Conservation (phyloP, 2,113 vertebrate genomes). For the Ancistrus triradiatus region DNA sequence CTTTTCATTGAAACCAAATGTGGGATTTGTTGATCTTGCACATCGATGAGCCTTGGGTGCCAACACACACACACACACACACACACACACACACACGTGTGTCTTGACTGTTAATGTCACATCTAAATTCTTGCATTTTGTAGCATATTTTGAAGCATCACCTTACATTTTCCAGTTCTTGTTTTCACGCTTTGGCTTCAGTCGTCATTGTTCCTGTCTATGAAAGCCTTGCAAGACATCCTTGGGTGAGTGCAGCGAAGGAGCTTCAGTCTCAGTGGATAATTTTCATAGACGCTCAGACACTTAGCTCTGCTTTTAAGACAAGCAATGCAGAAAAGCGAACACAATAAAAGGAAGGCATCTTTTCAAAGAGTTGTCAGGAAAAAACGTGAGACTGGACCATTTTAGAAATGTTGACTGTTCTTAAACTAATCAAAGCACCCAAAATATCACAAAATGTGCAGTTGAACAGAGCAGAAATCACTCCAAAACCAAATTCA, state of each 20-base stretch:
- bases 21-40: no score
- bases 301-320: conserved; percentile 38
- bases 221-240: conserved; percentile 7
- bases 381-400: conserved; percentile 50
- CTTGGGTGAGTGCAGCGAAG: background rate
- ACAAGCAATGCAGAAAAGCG: conserved; percentile 45
- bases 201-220: background rate
- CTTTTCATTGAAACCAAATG: no score
- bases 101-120: background rate
- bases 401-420: conserved; percentile 33
- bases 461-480: background rate
- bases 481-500: background rate
- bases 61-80: background rate
- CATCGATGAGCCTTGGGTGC: no score
- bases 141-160: background rate
- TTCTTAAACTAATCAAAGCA: conserved; percentile 35
- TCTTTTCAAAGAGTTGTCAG: conserved; percentile 6
- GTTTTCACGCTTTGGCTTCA: background rate
- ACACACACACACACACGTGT: background rate
- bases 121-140: background rate
- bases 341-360: conserved; percentile 6
- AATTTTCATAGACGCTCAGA: conserved; percentile 20
- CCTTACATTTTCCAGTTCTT: conserved; percentile 3
- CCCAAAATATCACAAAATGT: conserved; percentile 28
- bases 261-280: conserved; percentile 15